Evolutionary conservation across 2,888 invertebrate genomes (phyloP).

Genomic region (Scotopteryx bipunctaria): DNA sequence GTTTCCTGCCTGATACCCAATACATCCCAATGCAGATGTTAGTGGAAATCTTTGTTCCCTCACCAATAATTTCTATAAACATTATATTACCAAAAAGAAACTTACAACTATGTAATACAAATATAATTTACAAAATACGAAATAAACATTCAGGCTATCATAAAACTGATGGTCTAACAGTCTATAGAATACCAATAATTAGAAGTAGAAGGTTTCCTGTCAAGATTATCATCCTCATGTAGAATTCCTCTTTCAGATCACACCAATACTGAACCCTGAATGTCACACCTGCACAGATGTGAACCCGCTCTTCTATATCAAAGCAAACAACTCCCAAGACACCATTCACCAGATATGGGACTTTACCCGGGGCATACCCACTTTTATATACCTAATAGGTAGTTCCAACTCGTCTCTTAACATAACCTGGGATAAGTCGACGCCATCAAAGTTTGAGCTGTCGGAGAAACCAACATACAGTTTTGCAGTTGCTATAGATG

Average conservation of each 20-base stretch:
- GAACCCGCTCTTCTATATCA: conserved; percentile 77
- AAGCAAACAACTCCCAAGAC: conserved; percentile 82
- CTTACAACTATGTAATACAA: too few relatives aligned
- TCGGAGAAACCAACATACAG: conserved; percentile 77
- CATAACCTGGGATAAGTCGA: conserved; percentile 66
- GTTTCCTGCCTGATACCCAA: too few relatives aligned
- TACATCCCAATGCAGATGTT: too few relatives aligned
- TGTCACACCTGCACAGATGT: conserved; percentile 54
- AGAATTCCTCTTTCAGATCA: conserved; percentile 56
- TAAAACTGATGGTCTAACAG: too few relatives aligned
- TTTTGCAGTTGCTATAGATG: conserved; percentile 84
- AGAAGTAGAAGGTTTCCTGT: too few relatives aligned
- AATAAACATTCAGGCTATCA: too few relatives aligned
- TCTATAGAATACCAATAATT: too few relatives aligned
- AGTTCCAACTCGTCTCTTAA: conserved; percentile 67
- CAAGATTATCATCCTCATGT: too few relatives aligned
- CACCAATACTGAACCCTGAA: conserved; percentile 62
- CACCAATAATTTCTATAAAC: too few relatives aligned
- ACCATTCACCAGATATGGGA: conserved; percentile 87
- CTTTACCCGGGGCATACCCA: conserved; percentile 82
- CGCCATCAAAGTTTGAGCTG: conserved; percentile 62
- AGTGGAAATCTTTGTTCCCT: too few relatives aligned
- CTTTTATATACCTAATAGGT: conserved; percentile 81
- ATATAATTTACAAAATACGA: too few relatives aligned
- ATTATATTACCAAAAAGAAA: too few relatives aligned